Evolutionary conservation across 2,888 invertebrate genomes (phyloP), one percentile per base, ranked within the genome.

Genomic region (Caenorhabditis macrosperma): DNA sequence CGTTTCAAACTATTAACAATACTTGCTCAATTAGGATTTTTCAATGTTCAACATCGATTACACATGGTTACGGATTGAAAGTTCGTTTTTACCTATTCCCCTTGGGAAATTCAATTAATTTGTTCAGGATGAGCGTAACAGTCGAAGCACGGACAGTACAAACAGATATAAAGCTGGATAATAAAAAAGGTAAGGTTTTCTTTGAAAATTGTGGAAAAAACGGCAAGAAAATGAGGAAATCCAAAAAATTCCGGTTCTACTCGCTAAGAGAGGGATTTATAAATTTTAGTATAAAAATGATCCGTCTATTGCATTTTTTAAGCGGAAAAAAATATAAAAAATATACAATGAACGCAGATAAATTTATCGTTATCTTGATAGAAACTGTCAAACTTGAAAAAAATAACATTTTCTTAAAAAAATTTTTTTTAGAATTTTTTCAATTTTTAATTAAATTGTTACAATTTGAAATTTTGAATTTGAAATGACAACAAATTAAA

Each of bases 31-130:
- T 44, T 66, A 74, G 59, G 74, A 57, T 64, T 28, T 55, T 64
- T 59, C 64, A 64, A 74, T 74, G 74, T 57, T 48, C 50, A 24
- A 57, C 48, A 59, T 66, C 50, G 35, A 57, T 4, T 74, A 50
- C 30, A 64, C 64, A 38, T 74, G 64, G 64, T 74, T 74, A 30
- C 38, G 50, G 9, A 15, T 57, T 59, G 38, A 64, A 74, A 74
- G 74, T 74, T 17, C 64, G 74, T 64, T 33, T 22, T 44, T n/a
- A n/a, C n/a, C n/a, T n/a, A n/a, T n/a, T n/a, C 46, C 46, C 12
- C 9, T 6, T 20, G 20, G 6, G 15, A 26, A 26, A 26, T 6
- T 46, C 7, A 28, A 1, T 50, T 20, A n/a, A n/a, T 41, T 46
- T 17, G 41, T 52, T 22, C 57, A 64, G 48, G 74, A 64, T 74